These are phyloP conservation scores for Pseudomyrmex dendroicus DNA, from an alignment of 1,140 invertebrate species.

Conservation along the genomic window DNA sequence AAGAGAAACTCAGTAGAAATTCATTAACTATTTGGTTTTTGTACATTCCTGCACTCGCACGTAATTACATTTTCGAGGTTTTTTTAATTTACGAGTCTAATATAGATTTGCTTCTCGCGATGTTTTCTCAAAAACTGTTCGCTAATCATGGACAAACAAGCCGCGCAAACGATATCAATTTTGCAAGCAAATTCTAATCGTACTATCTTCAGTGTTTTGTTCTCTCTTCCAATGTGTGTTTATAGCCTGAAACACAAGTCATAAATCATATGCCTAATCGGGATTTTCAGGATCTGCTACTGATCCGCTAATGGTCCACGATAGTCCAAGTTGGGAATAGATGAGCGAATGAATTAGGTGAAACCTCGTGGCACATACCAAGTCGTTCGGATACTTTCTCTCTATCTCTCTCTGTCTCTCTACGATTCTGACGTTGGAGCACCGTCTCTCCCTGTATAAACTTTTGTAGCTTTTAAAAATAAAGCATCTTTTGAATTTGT, in stretches of 20 bases:
- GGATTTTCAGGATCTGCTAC: slow-evolving; percentile 77
- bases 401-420: slow-evolving; percentile 35
- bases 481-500: slow-evolving; percentile 66
- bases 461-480: slow-evolving; percentile 75
- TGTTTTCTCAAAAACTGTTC: neutral
- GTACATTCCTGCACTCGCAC: no score
- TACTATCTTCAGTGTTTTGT: slow-evolving; percentile 29
- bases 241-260: slow-evolving; percentile 45
- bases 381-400: slow-evolving; percentile 52
- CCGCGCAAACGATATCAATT: neutral
- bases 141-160: neutral
- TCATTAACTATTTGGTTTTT: no score
- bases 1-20: no score
- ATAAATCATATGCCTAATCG: slow-evolving; percentile 75
- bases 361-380: slow-evolving; percentile 57
- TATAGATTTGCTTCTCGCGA: no score
- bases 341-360: slow-evolving; percentile 61
- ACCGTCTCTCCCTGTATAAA: slow-evolving; percentile 58
- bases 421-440: slow-evolving; percentile 35
- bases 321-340: slow-evolving; percentile 68
- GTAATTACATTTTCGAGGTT: no score
- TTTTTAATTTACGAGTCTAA: no score
- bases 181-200: neutral
- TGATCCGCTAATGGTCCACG: slow-evolving; percentile 72
- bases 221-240: slow-evolving; percentile 35